These are phyloP conservation scores for Catamblyrhynchus diadema DNA, from an alignment of 2,797 vertebrate species.

Conservation along the genomic window DNA sequence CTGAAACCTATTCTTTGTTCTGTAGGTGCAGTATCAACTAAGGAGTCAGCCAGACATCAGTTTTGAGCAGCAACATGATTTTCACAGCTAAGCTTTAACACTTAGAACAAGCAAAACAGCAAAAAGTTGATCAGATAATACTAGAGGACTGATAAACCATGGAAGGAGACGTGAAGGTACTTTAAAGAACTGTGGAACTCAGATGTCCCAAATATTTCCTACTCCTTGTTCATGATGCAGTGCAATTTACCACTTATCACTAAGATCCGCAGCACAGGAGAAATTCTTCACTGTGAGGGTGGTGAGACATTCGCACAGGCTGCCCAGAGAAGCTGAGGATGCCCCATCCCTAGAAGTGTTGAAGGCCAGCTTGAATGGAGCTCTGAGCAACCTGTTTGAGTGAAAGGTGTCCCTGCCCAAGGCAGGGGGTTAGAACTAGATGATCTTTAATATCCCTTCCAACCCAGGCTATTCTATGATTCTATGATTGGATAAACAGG, in stretches of 20 bases:
- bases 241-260: background rate
- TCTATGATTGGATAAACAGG: background rate
- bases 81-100: background rate
- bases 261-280: background rate
- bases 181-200: background rate
- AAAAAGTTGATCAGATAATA: background rate
- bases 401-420: accelerated
- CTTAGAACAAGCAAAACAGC: background rate
- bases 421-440: accelerated
- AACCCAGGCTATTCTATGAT: background rate
- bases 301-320: background rate
- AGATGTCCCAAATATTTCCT: background rate
- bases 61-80: background rate
- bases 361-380: background rate
- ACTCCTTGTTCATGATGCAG: background rate
- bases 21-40: background rate
- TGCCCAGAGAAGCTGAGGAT: background rate
- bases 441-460: background rate
- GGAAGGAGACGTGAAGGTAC: background rate
- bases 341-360: background rate
- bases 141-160: background rate
- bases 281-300: background rate
- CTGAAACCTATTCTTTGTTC: background rate
- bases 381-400: background rate
- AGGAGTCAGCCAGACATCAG: background rate